Evolutionary conservation across 2,113 vertebrate genomes (phyloP).

Genomic region (Pyrgilauda ruficollis): DNA sequence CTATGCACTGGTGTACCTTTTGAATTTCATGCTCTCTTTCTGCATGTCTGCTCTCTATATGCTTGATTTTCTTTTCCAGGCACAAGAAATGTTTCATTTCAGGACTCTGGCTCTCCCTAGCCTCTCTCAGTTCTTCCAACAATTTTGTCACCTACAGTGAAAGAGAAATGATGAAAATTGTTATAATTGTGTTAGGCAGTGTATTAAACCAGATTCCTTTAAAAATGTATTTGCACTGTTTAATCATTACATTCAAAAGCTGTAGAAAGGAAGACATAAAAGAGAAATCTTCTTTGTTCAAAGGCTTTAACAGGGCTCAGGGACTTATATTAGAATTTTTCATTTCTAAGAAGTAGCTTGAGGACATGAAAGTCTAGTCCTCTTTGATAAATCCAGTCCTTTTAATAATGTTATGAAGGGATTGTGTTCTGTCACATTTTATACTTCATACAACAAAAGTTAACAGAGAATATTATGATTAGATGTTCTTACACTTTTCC

Average conservation of each 20-base stretch:
- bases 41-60: constrained; percentile 83
- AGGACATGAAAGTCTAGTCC: background rate
- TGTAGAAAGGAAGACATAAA: background rate
- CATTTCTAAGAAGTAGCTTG: background rate
- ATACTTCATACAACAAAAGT: background rate
- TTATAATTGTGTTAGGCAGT: background rate
- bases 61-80: constrained; percentile 86
- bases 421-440: background rate
- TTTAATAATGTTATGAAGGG: background rate
- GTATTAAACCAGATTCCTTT: background rate
- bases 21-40: constrained; percentile 86
- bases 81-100: constrained; percentile 84
- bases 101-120: constrained; percentile 86
- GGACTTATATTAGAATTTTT: background rate
- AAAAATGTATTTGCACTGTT: background rate
- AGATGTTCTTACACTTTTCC: background rate
- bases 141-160: constrained; percentile 81
- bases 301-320: background rate
- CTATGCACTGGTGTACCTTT: constrained; percentile 70
- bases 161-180: background rate
- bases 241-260: background rate
- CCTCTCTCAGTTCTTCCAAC: constrained; percentile 86
- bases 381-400: background rate
- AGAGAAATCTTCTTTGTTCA: background rate
- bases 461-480: background rate